A percentile compares a stretch with the other conserved stretches of the same genome.
These are phyloP conservation scores for Cyanoramphus novaezelandiae DNA, from an alignment of 2,113 vertebrate species.

Conservation along the genomic window DNA sequence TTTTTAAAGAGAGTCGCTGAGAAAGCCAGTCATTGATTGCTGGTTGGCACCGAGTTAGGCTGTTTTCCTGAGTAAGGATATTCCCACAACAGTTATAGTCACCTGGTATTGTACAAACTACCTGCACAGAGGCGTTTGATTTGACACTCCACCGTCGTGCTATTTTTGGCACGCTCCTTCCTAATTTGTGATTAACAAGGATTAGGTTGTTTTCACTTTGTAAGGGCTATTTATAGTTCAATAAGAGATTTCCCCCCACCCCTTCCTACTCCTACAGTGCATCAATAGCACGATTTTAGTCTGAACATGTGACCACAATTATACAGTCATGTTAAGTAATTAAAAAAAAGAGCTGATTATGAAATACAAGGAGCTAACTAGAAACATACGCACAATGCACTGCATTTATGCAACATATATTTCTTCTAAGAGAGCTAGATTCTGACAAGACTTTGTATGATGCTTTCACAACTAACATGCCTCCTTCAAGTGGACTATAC, in stretches of 20 bases:
- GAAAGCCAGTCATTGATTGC: not conserved
- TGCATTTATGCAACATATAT: not conserved
- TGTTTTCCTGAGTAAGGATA: constrained; percentile 1
- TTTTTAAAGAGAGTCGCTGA: constrained; percentile 38
- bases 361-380: constrained; percentile 5
- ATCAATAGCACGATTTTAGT: constrained; percentile 46
- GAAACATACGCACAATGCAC: not conserved
- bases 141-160: not conserved
- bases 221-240: constrained; percentile 47
- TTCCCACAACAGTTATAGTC: constrained; percentile 40
- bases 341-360: constrained; percentile 2
- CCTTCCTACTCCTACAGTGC: not conserved
- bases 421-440: not conserved
- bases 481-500: not conserved
- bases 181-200: constrained; percentile 57
- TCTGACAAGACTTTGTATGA: not conserved
- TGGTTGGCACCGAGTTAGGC: not conserved
- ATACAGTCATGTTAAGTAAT: constrained; percentile 26
- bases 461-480: not conserved
- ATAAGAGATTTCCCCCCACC: not conserved
- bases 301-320: not conserved
- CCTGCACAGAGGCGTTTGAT: constrained; percentile 9
- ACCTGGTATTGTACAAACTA: constrained; percentile 17
- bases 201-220: constrained; percentile 65
- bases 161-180: constrained; percentile 20